Percentiles rank a stretch among this genome's conserved stretches.
These are phyloP conservation scores for Holothuria glaberrima DNA, from an alignment of 35 echinoderm and acorn worm species.

Conservation along the genomic window DNA sequence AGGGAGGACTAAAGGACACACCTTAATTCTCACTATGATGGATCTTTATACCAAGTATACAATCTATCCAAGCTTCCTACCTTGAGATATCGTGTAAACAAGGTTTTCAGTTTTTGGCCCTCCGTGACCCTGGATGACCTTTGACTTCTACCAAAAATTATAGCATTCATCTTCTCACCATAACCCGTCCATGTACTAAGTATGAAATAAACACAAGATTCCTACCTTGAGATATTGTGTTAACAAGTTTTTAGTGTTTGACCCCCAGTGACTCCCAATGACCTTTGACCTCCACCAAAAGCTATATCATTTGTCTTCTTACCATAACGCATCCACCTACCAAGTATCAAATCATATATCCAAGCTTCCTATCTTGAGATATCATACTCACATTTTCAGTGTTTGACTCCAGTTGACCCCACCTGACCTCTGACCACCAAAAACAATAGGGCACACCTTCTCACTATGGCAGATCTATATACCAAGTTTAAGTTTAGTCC, in stretches of 20 bases:
- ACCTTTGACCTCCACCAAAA: conserved; percentile 6
- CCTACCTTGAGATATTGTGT: no score
- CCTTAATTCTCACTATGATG: no score
- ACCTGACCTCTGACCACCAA: no score
- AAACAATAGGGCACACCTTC: no score
- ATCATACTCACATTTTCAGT: not conserved
- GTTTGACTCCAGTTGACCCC: no score
- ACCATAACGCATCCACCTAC: not conserved
- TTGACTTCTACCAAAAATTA: not conserved
- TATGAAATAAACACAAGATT: not conserved
- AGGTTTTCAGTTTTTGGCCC: not conserved
- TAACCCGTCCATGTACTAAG: not conserved
- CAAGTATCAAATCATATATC: not conserved
- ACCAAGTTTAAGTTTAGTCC: no score
- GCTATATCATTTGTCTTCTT: not conserved
- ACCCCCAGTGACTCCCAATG: not conserved
- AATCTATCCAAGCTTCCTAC: no score
- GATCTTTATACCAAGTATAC: no score
- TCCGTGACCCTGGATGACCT: not conserved
- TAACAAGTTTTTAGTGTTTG: not conserved
- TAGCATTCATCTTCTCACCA: not conserved
- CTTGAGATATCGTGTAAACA: no score
- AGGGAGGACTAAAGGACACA: no score
- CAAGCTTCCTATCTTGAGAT: not conserved
- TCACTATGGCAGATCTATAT: no score